A percentile compares a stretch with the other conserved stretches of the same genome.
Evolutionary conservation across 2,113 vertebrate genomes (phyloP).

Genomic region (Hucho hucho): DNA sequence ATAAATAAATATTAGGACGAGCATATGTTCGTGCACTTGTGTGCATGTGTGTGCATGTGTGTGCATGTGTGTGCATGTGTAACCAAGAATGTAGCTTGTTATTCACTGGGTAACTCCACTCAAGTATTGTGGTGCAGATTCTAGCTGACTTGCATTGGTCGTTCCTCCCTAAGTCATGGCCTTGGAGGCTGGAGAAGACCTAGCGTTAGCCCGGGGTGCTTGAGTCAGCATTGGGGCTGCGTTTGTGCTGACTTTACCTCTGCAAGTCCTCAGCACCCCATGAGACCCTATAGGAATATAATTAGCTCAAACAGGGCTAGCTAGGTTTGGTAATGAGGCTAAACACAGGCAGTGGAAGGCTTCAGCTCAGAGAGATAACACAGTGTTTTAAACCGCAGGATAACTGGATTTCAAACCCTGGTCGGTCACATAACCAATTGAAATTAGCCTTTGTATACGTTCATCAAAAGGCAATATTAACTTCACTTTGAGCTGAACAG

Average conservation of each 20-base stretch:
- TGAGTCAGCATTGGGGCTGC: slow-evolving; percentile 56
- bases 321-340: slow-evolving; percentile 59
- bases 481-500: neutral
- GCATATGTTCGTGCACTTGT: too few relatives aligned
- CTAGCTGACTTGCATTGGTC: too few relatives aligned
- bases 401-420: too few relatives aligned
- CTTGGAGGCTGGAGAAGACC: slow-evolving; percentile 30
- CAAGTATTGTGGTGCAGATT: neutral
- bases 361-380: too few relatives aligned
- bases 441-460: slow-evolving; percentile 50
- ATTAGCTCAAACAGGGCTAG: slow-evolving; percentile 61
- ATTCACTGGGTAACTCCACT: neutral
- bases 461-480: slow-evolving; percentile 20
- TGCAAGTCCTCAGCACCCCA: slow-evolving; percentile 36
- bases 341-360: slow-evolving; percentile 17
- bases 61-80: too few relatives aligned
- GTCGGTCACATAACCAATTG: slow-evolving; percentile 16
- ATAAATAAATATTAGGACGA: too few relatives aligned
- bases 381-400: too few relatives aligned
- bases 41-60: too few relatives aligned
- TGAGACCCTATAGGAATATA: slow-evolving; percentile 51
- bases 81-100: neutral
- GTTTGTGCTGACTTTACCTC: slow-evolving; percentile 65
- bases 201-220: slow-evolving; percentile 26
- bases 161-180: neutral